Evolutionary conservation across 1,140 invertebrate species (phyloP), one percentile per base, ranked within the genome.

Genomic region (Sinella curviseta): DNA sequence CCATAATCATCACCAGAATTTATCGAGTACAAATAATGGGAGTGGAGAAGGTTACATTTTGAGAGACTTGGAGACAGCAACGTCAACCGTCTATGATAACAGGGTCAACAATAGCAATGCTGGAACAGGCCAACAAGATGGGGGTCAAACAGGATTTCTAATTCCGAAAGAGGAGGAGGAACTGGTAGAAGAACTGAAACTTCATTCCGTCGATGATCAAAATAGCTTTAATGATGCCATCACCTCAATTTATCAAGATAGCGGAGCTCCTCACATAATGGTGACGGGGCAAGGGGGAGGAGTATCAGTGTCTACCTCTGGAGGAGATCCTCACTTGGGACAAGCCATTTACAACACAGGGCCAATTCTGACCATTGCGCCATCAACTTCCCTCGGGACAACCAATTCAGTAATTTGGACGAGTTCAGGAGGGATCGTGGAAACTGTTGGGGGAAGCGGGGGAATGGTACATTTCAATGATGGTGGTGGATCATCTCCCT

Each of bases 151-250:
- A n/a, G 3, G 24, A 4, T 60, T 60, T 60, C 12, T 60, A 24
- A 60, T 60, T 60, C 55, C 55, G n/a, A 60, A 60, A 26, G 55
- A 60, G 24, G 55, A 60, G 3, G 55, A 60, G 39, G n/a, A n/a
- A n/a, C n/a, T n/a, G n/a, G n/a, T n/a, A n/a, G 65, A 70, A 31
- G 65, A 70, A n/a, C n/a, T 70, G 31, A 70, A 70, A 24, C 65
- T 70, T 70, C 65, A 70, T n/a, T 70, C 65, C 1, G n/a, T n/a
- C n/a, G 55, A 24, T 4, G 65, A 70, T 8, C 65, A 70, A n/a
- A 30, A 24, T 24, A 33, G 65, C 14, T 70, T 70, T 33, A 70
- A 70, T 33, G 65, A 70, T 12, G 31, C 65, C 26, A 70, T 70
- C 31, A 70, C 8, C 28, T 70, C 65, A n/a, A 70, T 70, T 70